Conservation (phyloP, 2,888 invertebrate genomes). For the Epinotia bilunana region DNA sequence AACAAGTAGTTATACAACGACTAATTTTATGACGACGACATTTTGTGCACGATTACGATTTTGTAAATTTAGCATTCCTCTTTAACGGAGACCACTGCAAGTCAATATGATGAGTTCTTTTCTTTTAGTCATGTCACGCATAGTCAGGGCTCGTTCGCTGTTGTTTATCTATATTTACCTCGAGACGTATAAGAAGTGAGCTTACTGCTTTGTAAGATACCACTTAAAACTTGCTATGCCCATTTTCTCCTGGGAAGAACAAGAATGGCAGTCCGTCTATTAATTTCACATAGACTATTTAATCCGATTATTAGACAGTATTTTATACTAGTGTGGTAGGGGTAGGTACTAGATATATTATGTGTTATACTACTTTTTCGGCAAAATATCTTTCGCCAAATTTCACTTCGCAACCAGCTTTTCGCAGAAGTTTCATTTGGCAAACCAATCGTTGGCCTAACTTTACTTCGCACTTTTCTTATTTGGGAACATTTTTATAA, state of each 20-base stretch:
- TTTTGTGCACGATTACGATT: not conserved
- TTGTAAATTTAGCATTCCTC: not conserved
- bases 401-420: no score
- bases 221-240: not conserved
- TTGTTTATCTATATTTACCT: not conserved
- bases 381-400: no score
- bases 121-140: not conserved
- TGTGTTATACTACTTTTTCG: no score
- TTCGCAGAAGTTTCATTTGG: no score
- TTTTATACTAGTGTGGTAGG: not conserved
- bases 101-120: no score
- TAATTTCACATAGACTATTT: not conserved
- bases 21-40: not conserved
- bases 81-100: not conserved
- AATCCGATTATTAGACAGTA: not conserved
- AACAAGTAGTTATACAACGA: not conserved
- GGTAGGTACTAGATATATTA: not conserved
- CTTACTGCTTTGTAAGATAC: conserved; percentile 2
- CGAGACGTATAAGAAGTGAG: not conserved
- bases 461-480: no score
- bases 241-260: not conserved
- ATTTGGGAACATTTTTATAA: no score
- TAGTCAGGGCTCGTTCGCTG: not conserved
- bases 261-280: not conserved
- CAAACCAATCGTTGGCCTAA: no score